A percentile compares a stretch with the other conserved stretches of the same genome.
phyloP scores from a whole-genome alignment of 37 sponge, comb jelly and placozoan genomes.

The Halisarca cf. caerulea region DNA sequence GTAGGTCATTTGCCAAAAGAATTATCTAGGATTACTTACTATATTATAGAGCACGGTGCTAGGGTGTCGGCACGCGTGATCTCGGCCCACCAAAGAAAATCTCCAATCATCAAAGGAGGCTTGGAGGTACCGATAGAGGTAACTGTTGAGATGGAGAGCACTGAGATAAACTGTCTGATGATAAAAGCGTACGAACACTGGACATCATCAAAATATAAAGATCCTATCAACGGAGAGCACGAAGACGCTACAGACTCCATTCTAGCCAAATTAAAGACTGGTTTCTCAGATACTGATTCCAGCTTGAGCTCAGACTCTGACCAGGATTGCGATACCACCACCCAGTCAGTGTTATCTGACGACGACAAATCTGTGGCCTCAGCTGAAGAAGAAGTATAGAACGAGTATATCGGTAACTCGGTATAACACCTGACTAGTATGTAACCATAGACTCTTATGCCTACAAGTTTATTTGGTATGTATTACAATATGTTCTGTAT shows the following conservation, averaged over 20 bases:
- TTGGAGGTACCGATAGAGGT: conserved; percentile 45
- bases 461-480: too few relatives aligned
- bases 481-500: too few relatives aligned
- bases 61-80: background rate
- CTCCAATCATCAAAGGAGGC: conserved; percentile 46
- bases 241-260: conserved; percentile 36
- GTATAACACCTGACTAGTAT: too few relatives aligned
- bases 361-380: too few relatives aligned
- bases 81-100: conserved; percentile 13
- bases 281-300: background rate
- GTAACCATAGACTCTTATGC: too few relatives aligned
- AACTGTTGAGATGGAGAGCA: conserved; percentile 32
- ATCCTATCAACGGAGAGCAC: conserved; percentile 51
- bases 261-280: background rate
- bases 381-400: too few relatives aligned
- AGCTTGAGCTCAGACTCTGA: background rate
- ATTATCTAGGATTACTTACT: conserved; percentile 33
- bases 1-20: conserved; percentile 57
- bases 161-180: conserved; percentile 22
- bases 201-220: conserved; percentile 32
- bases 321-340: too few relatives aligned
- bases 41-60: conserved; percentile 44
- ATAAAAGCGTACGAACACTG: conserved; percentile 24
- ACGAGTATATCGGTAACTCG: too few relatives aligned
- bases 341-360: too few relatives aligned